These are phyloP conservation scores for Petrocephalus schoutedeni DNA, from an alignment of 2,797 vertebrate species.

Conservation along the genomic window DNA sequence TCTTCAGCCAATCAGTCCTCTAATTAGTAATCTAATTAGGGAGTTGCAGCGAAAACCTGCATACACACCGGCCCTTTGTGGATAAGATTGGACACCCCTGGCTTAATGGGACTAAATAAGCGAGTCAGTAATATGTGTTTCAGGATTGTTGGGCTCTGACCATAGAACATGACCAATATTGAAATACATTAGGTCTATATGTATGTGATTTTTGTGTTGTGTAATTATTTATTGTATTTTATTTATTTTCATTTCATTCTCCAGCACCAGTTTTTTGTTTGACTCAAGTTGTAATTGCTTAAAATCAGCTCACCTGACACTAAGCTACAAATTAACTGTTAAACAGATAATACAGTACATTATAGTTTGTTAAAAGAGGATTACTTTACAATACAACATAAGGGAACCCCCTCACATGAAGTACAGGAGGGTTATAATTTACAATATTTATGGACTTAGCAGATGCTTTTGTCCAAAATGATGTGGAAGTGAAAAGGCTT, in stretches of 20 bases:
- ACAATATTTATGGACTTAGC: not conserved
- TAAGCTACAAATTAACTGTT: not conserved
- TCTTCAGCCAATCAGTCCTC: too few species aligned
- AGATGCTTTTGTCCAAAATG: not conserved
- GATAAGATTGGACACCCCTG: too few species aligned
- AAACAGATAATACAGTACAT: not conserved
- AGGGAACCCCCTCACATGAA: not conserved
- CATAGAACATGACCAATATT: not conserved
- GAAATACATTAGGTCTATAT: not conserved
- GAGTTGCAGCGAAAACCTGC: too few species aligned
- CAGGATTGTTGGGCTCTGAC: not conserved
- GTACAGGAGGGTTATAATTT: not conserved
- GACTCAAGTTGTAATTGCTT: not conserved
- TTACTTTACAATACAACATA: not conserved
- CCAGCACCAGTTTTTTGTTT: not conserved
- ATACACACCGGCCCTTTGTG: too few species aligned
- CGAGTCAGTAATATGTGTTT: not conserved
- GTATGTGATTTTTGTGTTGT: not conserved
- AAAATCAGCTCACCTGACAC: not conserved
- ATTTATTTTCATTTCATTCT: not conserved
- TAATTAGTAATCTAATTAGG: too few species aligned
- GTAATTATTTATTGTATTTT: not conserved
- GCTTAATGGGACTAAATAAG: not conserved
- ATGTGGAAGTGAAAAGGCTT: not conserved
- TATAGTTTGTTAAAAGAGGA: not conserved